phyloP scores from a whole-genome alignment of 1,140 invertebrate genomes.

The Caenorhabditis tropicalis region DNA sequence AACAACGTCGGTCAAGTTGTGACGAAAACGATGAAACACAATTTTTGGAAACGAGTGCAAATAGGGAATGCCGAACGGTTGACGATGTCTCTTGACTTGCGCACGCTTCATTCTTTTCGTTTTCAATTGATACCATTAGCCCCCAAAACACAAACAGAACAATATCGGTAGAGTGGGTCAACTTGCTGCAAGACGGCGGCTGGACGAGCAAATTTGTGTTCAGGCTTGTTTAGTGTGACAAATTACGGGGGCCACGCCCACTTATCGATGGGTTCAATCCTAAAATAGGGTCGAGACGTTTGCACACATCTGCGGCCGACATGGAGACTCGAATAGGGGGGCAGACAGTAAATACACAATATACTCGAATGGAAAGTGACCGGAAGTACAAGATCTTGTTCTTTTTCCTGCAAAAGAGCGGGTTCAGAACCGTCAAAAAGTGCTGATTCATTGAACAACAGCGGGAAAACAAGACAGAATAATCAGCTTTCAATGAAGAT shows the following conservation, averaged over 20 bases:
- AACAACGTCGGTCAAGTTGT: neutral
- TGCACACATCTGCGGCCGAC: neutral
- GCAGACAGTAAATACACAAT: slow-evolving; percentile 38
- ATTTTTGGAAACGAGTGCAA: slow-evolving; percentile 37
- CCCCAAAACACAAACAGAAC: slow-evolving; percentile 40
- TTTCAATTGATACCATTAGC: slow-evolving; percentile 34
- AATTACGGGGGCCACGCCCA: neutral
- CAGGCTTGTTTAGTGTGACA: slow-evolving; percentile 37
- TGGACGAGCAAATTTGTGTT: neutral
- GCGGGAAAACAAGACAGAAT: neutral
- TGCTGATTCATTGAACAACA: neutral
- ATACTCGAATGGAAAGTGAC: neutral
- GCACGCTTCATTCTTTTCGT: slow-evolving; percentile 36
- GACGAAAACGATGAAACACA: slow-evolving; percentile 18
- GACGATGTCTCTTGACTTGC: slow-evolving; percentile 41
- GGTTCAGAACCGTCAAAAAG: neutral
- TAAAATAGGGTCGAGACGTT: neutral
- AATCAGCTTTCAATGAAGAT: neutral
- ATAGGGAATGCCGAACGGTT: slow-evolving; percentile 40
- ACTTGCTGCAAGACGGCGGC: neutral
- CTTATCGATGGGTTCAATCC: neutral
- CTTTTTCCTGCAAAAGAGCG: neutral
- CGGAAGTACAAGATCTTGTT: neutral
- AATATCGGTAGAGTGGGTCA: slow-evolving; percentile 34
- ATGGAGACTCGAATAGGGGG: neutral